Evolutionary conservation across 2,888 invertebrate genomes (phyloP), one percentile per base, ranked within the genome.

Genomic region (Zhuqinia jingwanae): DNA sequence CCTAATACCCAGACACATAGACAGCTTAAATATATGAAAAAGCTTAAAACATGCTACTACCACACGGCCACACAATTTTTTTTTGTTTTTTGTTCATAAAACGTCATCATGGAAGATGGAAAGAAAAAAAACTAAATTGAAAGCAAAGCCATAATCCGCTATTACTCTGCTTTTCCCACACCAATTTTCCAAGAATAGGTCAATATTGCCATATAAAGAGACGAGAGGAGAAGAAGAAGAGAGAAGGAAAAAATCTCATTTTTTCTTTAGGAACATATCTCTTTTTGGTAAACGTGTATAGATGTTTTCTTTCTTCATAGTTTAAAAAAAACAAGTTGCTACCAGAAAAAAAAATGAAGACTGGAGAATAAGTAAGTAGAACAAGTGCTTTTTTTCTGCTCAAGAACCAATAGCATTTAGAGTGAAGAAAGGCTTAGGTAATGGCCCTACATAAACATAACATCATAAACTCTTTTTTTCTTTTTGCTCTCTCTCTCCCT

Each of bases 141-240:
- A 77, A 84, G 87, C 58, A 85, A 88, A 81, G 65, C 75, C 81
- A 81, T 88, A 88, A 88, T 85, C 88, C 88, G 76, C 79, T 85
- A 77, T 82, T 87, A 60, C 70, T 45, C 45, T 77, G 58, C 36
- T 70, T 63, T 50, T 77, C 81, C 81, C 78, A 82, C 78, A 77
- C 78, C 78, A 82, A 47, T 81, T 82, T 87, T 81, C 58, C 22
- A 50, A 77, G 82, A 87, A 87, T 82, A 70, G 87, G 87, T 82
- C 87, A 82, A 87, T 87, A 87, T 82, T 76, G 68, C 78, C 36
- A 36, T 6, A 8, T 36, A 36, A 3, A 3, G 8, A 8, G 8
- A 8, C 8, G 8, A 36, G 8, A 36, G 36, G 8, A 36, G 36
- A 36, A 36, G 36, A 36, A 36, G 36, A 36, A 36, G 36, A 42